These are phyloP conservation scores for Mustela nigripes DNA, from an alignment of 2,113 vertebrate species.

Conservation along the genomic window DNA sequence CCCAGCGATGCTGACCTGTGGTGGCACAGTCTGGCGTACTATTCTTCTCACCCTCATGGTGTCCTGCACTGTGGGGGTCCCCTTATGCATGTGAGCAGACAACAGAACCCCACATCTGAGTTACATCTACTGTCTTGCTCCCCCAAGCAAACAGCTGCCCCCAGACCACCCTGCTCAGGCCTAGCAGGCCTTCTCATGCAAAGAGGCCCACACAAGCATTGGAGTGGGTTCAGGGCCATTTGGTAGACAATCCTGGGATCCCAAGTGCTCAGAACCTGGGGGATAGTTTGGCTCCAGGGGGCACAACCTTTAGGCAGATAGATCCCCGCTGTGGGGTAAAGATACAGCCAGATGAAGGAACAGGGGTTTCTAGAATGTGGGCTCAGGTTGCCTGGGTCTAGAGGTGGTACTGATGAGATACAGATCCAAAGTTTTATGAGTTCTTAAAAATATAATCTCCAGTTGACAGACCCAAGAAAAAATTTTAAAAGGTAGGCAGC, in stretches of 20 bases:
- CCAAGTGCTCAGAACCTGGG: not conserved
- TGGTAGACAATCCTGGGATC: not conserved
- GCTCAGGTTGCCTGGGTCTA: not conserved
- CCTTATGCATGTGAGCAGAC: not conserved
- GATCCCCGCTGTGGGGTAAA: not conserved
- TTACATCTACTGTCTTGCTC: not conserved
- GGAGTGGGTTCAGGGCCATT: not conserved
- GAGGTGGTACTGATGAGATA: not conserved
- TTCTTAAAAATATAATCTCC: conserved; percentile 5
- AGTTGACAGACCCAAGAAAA: not conserved
- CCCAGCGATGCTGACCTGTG: accelerated
- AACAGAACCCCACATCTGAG: not conserved
- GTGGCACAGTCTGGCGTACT: accelerated
- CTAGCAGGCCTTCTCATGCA: accelerated
- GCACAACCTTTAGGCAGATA: not conserved
- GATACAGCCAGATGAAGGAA: not conserved
- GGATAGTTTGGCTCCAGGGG: not conserved
- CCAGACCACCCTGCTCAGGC: not conserved
- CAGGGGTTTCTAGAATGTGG: not conserved
- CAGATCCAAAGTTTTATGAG: not conserved
- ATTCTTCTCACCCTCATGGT: not conserved
- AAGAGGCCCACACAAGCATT: not conserved
- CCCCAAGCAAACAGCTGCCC: not conserved
- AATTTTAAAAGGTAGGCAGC: not conserved
- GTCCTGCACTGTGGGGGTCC: not conserved